Percentiles rank a stretch among this genome's conserved stretches.
These are phyloP conservation scores for Dasyurus viverrinus DNA, from an alignment of 2,113 vertebrate genomes.

Conservation along the genomic window DNA sequence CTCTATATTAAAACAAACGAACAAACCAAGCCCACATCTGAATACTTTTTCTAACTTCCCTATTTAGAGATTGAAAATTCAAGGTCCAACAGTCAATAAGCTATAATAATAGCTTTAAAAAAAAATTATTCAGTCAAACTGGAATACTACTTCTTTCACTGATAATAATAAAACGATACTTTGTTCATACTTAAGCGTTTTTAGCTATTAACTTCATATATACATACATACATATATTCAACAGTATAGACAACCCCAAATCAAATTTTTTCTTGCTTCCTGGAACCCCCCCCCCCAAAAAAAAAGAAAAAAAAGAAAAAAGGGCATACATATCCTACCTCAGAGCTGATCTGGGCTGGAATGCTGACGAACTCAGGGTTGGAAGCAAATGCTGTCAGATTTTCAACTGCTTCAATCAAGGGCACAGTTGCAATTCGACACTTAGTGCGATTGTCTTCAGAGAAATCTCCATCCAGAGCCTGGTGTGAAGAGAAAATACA, in stretches of 20 bases:
- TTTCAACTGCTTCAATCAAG: conserved; percentile 97
- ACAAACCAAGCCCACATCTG: background rate
- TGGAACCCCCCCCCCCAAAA: background rate
- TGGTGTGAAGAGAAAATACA: conserved; percentile 69
- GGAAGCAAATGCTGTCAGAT: conserved; percentile 95
- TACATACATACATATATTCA: too few species aligned
- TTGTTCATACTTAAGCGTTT: accelerated
- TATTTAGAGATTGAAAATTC: background rate
- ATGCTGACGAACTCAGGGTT: conserved; percentile 99
- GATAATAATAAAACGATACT: background rate
- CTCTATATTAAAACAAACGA: background rate
- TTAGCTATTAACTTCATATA: background rate
- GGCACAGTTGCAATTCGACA: conserved; percentile 94
- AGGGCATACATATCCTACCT: conserved; percentile 85
- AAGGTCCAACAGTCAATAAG: background rate
- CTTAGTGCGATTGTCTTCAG: conserved; percentile 95
- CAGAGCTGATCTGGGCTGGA: conserved; percentile 96
- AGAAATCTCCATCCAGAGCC: conserved; percentile 97
- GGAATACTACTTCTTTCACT: background rate
- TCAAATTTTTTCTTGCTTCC: too few species aligned
- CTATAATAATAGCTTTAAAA: background rate
- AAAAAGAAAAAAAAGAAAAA: background rate
- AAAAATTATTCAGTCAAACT: background rate
- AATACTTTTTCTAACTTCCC: background rate
- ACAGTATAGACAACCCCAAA: background rate